Evolutionary conservation across 2,888 invertebrate species (phyloP).

Genomic region (Meganola albula): DNA sequence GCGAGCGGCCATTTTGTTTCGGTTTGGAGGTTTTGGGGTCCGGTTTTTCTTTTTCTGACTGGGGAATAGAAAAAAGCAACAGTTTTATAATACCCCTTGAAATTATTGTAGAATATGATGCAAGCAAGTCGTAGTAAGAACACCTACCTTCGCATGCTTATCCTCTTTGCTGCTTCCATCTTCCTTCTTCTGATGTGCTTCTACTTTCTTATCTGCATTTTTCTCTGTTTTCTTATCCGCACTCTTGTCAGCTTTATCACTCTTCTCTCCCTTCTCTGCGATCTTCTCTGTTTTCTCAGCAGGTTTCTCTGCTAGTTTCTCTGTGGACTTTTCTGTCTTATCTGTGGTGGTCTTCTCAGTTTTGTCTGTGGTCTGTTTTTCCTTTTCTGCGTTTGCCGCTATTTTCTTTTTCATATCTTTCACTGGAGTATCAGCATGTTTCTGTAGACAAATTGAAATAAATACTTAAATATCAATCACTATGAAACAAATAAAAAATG

Average conservation of each 20-base stretch:
- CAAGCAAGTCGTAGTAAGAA: not conserved
- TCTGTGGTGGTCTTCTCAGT: too few relatives aligned
- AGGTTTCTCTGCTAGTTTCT: conserved; percentile 31
- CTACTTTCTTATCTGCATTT: conserved; percentile 21
- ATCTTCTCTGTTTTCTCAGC: conserved; percentile 31
- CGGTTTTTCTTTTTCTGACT: conserved; percentile 41
- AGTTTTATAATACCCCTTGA: too few relatives aligned
- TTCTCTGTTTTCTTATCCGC: conserved; percentile 28
- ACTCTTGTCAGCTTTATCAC: conserved; percentile 30
- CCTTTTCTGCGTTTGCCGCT: conserved; percentile 63
- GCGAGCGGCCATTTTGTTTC: conserved; percentile 46
- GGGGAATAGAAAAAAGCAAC: too few relatives aligned
- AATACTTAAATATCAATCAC: too few relatives aligned
- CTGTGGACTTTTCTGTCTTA: conserved; percentile 33
- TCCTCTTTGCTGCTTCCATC: conserved; percentile 37
- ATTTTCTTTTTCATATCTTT: conserved; percentile 72
- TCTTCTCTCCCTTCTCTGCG: conserved; percentile 26
- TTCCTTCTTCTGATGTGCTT: conserved; percentile 20
- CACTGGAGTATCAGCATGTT: conserved; percentile 53
- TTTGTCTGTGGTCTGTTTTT: conserved; percentile 52
- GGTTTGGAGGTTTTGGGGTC: conserved; percentile 26
- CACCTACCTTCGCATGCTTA: conserved; percentile 47
- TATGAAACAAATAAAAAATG: too few relatives aligned
- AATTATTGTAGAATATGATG: too few relatives aligned
- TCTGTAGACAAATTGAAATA: conserved; percentile 37